Evolutionary conservation across 2,113 vertebrate genomes (phyloP).

Genomic region (Eupsittula cactorum): DNA sequence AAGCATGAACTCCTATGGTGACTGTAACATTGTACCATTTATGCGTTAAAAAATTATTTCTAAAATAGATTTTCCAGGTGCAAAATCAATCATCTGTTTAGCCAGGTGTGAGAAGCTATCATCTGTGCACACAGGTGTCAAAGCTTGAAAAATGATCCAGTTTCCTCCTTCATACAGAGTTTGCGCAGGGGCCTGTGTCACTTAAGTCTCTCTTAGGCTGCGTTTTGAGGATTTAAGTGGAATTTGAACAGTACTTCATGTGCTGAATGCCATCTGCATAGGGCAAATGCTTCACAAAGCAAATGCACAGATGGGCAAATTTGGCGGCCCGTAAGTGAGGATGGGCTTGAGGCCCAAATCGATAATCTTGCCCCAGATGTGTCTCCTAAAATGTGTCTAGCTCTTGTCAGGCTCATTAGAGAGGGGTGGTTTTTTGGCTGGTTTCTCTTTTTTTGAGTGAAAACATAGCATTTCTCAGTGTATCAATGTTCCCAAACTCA

Average conservation of each 20-base stretch:
- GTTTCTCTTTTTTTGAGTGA: neutral
- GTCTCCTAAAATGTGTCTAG: slow-evolving; percentile 10
- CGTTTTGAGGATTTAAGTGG: neutral
- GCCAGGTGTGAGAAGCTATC: slow-evolving; percentile 54
- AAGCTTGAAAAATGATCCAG: neutral
- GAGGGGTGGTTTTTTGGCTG: slow-evolving; percentile 16
- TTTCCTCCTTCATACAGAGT: neutral
- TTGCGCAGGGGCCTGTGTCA: neutral
- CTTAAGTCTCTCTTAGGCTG: neutral
- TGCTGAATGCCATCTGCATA: neutral
- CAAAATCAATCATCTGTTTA: slow-evolving; percentile 26
- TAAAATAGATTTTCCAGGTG: slow-evolving; percentile 29
- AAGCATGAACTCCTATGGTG: neutral
- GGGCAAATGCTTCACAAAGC: neutral
- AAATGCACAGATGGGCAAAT: slow-evolving; percentile 14
- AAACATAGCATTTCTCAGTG: slow-evolving; percentile 10
- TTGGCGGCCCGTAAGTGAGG: neutral
- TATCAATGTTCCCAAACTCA: neutral
- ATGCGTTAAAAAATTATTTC: neutral
- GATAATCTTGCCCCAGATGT: slow-evolving; percentile 46
- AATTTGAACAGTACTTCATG: neutral
- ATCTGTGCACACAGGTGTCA: slow-evolving; percentile 10
- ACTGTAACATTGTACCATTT: neutral
- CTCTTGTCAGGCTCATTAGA: slow-evolving; percentile 52
- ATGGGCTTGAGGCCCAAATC: slow-evolving; percentile 11